Evolutionary conservation across 2,113 vertebrate species (phyloP), one percentile per base, ranked within the genome.

Genomic region (Oophaga pumilio): DNA sequence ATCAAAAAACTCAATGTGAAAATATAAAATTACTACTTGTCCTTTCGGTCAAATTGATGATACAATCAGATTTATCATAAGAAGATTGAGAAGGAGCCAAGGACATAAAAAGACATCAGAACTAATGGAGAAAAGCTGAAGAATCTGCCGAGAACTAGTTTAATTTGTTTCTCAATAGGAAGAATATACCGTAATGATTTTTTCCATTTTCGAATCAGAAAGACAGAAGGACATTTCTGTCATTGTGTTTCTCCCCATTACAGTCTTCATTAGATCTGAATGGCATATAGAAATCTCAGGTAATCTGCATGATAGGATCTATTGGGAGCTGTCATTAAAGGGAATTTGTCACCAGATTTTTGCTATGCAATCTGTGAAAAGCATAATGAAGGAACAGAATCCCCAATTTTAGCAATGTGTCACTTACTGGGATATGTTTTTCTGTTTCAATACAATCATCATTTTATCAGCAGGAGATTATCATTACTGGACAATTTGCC

Each of bases 181-280:
- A 85, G 78, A 85, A 33, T 43, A 43, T 43, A 43, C 33, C 53
- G 84, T 66, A 78, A 86, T 86, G 59, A 77, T 60, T 66, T 85
- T 52, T 66, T 52, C n/a, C 57, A 77, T 86, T 49, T 86, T 18
- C 26, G 69, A 74, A 76, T 74, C 83, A 11, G 20, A 26, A 76
- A 62, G 26, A 76, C 11, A 28, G 50, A 76, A 52, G 84, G 52
- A 59, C 43, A 6, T 86, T 62, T 26, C 60, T 20, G 28, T 74
- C 52, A 77, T 52, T 53, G 22, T 53, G 28, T 24, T 76, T 50
- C 33, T 73, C 71, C 50, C 28, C 59, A 15, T 85, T 74, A 76
- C 84, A 60, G 49, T 57, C 84, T 59, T 85, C 60, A 85, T 85
- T 71, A 76, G 84, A 85, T 85, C 71, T 62, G 82, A 73, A 71